Percentiles rank a stretch among this genome's conserved stretches.
These are phyloP conservation scores for Coenonympha glycerion DNA, from an alignment of 2,888 invertebrate species.

Conservation along the genomic window DNA sequence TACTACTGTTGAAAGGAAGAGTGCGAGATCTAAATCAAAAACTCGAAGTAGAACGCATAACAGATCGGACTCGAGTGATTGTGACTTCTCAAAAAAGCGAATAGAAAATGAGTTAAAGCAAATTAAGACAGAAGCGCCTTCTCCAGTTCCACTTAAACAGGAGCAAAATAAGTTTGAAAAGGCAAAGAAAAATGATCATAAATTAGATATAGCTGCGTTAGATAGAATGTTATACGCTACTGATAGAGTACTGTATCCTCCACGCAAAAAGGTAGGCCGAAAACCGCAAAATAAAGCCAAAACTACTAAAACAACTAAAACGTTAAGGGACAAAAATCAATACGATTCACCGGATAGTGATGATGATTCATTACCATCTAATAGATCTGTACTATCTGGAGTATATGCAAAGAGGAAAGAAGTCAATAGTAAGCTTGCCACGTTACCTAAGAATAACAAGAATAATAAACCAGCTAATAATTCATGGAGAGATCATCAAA, in stretches of 20 bases:
- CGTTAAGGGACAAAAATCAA: constrained; percentile 64
- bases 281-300: constrained; percentile 74
- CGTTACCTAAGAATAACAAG: constrained; percentile 54
- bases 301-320: constrained; percentile 49
- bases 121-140: constrained; percentile 69
- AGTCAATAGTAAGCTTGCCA: constrained; percentile 64
- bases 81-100: constrained; percentile 62
- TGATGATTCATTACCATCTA: constrained; percentile 52
- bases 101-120: constrained; percentile 66
- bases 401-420: constrained; percentile 72
- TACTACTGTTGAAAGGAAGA: constrained; percentile 52
- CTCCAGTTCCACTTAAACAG: constrained; percentile 64
- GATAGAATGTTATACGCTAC: constrained; percentile 83
- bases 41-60: constrained; percentile 62
- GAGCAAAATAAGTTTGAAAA: constrained; percentile 64
- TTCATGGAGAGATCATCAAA: constrained; percentile 67
- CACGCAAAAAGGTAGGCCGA: constrained; percentile 83
- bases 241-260: constrained; percentile 85
- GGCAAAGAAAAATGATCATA: constrained; percentile 59
- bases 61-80: constrained; percentile 68
- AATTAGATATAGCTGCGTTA: constrained; percentile 75
- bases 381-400: constrained; percentile 65
- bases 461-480: constrained; percentile 57
- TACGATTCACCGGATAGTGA: constrained; percentile 66
- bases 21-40: constrained; percentile 65